Evolutionary conservation across 2,113 vertebrate species (phyloP).

Genomic region (Plectropomus leopardus): DNA sequence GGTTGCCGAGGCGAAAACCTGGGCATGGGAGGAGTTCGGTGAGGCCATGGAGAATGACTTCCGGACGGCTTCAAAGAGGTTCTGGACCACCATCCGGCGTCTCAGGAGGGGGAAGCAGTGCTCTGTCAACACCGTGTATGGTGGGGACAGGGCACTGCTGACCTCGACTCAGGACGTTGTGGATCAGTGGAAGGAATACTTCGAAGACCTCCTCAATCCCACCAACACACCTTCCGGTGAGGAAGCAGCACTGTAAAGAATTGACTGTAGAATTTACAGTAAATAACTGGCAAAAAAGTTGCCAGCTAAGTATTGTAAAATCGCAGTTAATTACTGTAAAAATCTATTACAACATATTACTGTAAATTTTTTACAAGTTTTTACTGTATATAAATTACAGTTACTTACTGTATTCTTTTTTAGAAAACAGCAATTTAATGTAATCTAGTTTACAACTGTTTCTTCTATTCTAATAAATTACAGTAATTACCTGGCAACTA

Average conservation of each 20-base stretch:
- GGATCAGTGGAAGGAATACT: no score
- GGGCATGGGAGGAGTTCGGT: no score
- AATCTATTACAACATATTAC: not conserved
- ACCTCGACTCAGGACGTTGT: no score
- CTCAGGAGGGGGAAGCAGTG: no score
- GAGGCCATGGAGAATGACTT: no score
- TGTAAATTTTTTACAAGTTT: not conserved
- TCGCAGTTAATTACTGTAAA: not conserved
- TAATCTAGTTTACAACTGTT: not conserved
- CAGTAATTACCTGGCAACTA: not conserved
- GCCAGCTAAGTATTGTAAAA: not conserved
- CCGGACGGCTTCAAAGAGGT: no score
- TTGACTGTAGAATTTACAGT: constrained; percentile 4
- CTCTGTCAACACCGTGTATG: no score
- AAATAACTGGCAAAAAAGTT: constrained; percentile 5
- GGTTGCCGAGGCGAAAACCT: no score
- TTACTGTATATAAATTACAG: constrained; percentile 4
- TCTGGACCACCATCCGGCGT: no score
- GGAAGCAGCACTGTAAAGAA: not conserved
- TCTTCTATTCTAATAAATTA: not conserved
- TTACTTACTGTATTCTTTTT: not conserved
- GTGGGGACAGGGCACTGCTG: no score
- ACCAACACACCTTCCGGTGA: no score
- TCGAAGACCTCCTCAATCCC: no score
- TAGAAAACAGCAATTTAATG: not conserved